Conservation (phyloP, 2,888 invertebrate genomes). For the Perizoma affinitatum region DNA sequence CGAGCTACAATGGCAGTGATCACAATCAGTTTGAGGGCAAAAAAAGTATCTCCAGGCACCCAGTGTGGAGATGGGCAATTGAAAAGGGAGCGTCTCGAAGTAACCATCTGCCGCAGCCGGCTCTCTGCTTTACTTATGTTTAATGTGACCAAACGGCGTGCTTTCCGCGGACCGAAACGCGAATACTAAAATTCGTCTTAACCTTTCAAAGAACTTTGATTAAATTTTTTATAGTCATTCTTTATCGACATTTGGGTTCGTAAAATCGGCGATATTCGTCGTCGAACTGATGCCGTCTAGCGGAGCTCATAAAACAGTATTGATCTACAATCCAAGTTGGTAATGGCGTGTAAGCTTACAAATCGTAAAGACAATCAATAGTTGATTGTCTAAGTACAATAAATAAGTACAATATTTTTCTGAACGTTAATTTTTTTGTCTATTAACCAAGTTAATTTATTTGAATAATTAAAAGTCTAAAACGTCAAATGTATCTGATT, state of each 20-base stretch:
- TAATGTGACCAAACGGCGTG: slow-evolving; percentile 56
- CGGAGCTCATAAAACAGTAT: slow-evolving; percentile 32
- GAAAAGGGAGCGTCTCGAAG: slow-evolving; percentile 68
- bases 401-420: too few relatives aligned
- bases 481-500: too few relatives aligned
- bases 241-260: slow-evolving; percentile 28
- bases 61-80: slow-evolving; percentile 70
- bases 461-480: too few relatives aligned
- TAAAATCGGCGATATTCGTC: slow-evolving; percentile 35
- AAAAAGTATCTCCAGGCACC: slow-evolving; percentile 52
- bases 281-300: slow-evolving; percentile 13
- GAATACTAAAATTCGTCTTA: slow-evolving; percentile 41
- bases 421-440: too few relatives aligned
- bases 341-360: slow-evolving; percentile 27
- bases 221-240: slow-evolving; percentile 42
- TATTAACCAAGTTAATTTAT: too few relatives aligned
- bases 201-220: slow-evolving; percentile 47
- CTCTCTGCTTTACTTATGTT: slow-evolving; percentile 46
- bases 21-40: slow-evolving; percentile 69
- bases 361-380: too few relatives aligned
- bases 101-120: slow-evolving; percentile 74
- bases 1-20: slow-evolving; percentile 66
- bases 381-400: too few relatives aligned
- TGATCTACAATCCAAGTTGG: slow-evolving; percentile 29
- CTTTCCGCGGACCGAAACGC: slow-evolving; percentile 25